Evolutionary conservation across 2,888 invertebrate genomes (phyloP), one percentile per base, ranked within the genome.

Genomic region (Caenorhabditis sp.): DNA sequence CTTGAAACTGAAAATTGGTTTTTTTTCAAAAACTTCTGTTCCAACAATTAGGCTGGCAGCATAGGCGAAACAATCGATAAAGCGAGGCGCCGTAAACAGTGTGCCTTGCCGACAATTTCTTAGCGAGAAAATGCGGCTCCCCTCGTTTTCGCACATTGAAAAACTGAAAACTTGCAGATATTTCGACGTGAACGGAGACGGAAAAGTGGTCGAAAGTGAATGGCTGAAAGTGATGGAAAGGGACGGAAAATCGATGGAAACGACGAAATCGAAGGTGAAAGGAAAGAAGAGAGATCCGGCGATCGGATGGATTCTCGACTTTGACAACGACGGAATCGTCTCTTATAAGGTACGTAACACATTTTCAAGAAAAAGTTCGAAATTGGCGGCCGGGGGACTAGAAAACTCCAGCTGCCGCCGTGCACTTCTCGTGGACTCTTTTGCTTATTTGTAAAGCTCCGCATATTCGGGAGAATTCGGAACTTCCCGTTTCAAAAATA

Each of bases 231-330:
- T 84, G 1, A 86, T 87, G 77, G 73, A 80, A 30, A 62, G 85
- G 13, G 88, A 88, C 70, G 62, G 81, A 61, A 75, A 78, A 7
- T 13, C 46, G 26, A 86, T 86, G 80, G 74, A 81, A 13, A 55
- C 13, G 6, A 79, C 66, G 35, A 78, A 78, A 20, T 26, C 56
- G n/a, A 61, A 66, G 22, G 74, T 78, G 17, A 80, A 85, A 37
- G 85, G 85, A 13, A 56, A 84, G 9, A 82, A 82, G 37, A 71
- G 89, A 7, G 88, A 89, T 48, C 89, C 89, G 2, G 87, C 83
- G n/a, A 46, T 89, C 24, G 86, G 71, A 9, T 89, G 89, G 89
- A 84, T 89, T 55, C 78, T 89, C 13, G 89, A 89, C 75, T 89
- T 89, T 68, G 82, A 89, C 76, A 87, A 87, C 62, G 89, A 89